Evolutionary conservation across 1,140 invertebrate genomes (phyloP), one percentile per base, ranked within the genome.

Genomic region (Belonocnema kinseyi): DNA sequence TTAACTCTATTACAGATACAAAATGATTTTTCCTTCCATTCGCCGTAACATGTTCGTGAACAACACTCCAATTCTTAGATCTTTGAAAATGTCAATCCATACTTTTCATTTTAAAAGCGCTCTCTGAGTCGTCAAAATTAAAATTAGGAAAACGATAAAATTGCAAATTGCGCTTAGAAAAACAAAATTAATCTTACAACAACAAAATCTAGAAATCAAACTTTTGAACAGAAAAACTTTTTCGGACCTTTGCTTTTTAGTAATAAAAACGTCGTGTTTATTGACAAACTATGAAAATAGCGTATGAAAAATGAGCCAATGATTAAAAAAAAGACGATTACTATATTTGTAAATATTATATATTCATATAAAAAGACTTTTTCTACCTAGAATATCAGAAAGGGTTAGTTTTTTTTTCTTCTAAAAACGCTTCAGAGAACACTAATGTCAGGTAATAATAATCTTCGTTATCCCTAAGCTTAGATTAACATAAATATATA

Each of bases 401-500:
- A 52, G 26, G 19, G 26, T 21, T 52, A 19, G 72, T 72, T 58
- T 51, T 73, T 51, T 73, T 58, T 19, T 14, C 66, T 79, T 78
- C 71, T 77, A 82, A 85, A 85, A 82, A 82, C 83, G 53, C 79
- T 82, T 88, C 82, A 87, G 85, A 88, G 85, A 85, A 86, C 83
- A 82, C 83, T 76, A 81, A 83, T 80, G 80, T 82, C 84, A 85
- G 80, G 81, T 86, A 87, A 83, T 85, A 82, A 80, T 87, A 84
- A 80, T 82, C 76, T 79, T 80, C 72, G 50, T 82, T 82, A 73
- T 83, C 85, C 50, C 84, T 87, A 88, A 78, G 83, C 88, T 90
- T 89, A 89, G 73, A 80, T 90, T 89, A 90, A 90, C 88, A 90
- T 90, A 90, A 88, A 90, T 90, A 90, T 89, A 89, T 89, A 82